Evolutionary conservation across 2,797 vertebrate species (phyloP), one percentile per base, ranked within the genome.

Genomic region (Sylvilagus floridanus): DNA sequence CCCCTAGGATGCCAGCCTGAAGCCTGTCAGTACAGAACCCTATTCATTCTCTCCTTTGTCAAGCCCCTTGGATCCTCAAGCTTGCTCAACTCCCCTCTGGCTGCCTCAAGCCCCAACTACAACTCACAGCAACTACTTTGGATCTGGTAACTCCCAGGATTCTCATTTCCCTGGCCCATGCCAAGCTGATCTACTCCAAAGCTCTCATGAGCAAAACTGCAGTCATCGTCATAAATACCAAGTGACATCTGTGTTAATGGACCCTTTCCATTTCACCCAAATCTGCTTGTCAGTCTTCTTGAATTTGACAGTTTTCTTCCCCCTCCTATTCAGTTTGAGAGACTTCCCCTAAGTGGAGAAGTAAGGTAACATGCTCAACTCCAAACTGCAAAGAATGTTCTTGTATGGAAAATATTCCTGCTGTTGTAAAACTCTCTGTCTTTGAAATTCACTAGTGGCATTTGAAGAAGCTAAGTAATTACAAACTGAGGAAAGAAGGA

Each of bases 401-500:
- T 73, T 19, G 30, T 6, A 32, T 42, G 30, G 32, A 9, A 52
- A 66, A 65, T 76, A 37, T 30, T 71, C 57, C n/a, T 84, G 30
- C 13, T 63, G 11, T 52, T 72, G 47, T 35, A 63, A 75, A 84
- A 90, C 21, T 63, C 69, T 16, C 16, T 47, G 19, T 76, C 65
- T 86, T 47, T 85, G 65, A 87, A 69, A 94, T 50, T 82, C 19
- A 75, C 13, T 24, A 65, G 50, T 62, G 83, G n/a, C 82, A 93
- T 37, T 4, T n/a, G 83, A 50, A 72, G 35, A 82, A 9, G 35
- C 42, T 93, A 73, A 94, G 69, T 66, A 57, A 85, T 47, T 47
- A 47, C 42, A 47, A 47, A 47, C 42, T 47, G 54, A 57, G 54
- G 54, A 19, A 57, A 57, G 54, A 57, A 57, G 14, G 54, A 16